Evolutionary conservation across 2,888 invertebrate genomes (phyloP).

Genomic region (Pachymerium ferrugineum): DNA sequence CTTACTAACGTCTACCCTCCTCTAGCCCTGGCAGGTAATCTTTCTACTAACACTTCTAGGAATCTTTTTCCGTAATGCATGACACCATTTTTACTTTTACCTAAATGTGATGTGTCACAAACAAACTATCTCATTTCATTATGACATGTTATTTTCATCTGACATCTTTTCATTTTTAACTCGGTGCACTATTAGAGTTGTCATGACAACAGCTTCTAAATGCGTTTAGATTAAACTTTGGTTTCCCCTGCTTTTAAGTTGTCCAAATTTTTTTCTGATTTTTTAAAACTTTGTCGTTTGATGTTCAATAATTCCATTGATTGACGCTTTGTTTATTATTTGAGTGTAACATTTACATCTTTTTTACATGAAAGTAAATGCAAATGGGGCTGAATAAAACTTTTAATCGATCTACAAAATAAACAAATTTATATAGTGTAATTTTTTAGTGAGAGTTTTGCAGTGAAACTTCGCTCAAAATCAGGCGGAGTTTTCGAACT

Average conservation of each 20-base stretch:
- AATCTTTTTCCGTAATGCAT: conserved; percentile 16
- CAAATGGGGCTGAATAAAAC: too few species aligned
- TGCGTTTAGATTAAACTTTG: conserved; percentile 6
- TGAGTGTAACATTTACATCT: too few species aligned
- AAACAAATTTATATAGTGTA: not conserved
- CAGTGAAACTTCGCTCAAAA: not conserved
- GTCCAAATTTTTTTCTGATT: not conserved
- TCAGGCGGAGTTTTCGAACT: not conserved
- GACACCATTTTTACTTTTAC: conserved; percentile 12
- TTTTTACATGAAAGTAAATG: too few species aligned
- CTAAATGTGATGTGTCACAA: conserved; percentile 18
- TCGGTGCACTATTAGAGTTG: conserved; percentile 21
- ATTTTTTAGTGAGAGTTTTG: not conserved
- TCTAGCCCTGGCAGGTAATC: conserved; percentile 33
- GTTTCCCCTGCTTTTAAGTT: conserved; percentile 13
- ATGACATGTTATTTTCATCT: conserved; percentile 18
- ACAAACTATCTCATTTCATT: conserved; percentile 18
- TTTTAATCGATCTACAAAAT: too few species aligned
- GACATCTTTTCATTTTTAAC: conserved; percentile 17
- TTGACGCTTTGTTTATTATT: too few species aligned
- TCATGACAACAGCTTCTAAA: conserved; percentile 21
- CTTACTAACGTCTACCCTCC: conserved; percentile 67
- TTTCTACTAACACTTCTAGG: conserved; percentile 28
- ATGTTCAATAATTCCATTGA: not conserved
- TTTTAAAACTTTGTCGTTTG: not conserved